phyloP scores from a whole-genome alignment of 2,113 vertebrate species.

The Silurus meridionalis region DNA sequence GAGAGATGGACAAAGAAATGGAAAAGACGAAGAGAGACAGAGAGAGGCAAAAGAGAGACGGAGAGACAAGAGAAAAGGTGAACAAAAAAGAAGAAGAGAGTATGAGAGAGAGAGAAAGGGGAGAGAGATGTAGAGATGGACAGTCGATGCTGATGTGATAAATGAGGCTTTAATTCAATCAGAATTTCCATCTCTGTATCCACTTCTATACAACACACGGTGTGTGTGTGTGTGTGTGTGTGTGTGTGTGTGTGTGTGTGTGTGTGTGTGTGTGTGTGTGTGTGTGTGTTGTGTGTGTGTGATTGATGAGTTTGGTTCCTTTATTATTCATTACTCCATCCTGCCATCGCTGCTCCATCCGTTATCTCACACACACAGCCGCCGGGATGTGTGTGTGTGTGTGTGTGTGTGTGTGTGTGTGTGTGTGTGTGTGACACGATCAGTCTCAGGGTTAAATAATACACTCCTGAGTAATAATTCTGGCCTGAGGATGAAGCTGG shows the following conservation, averaged over 20 bases:
- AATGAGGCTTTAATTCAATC: slow-evolving; percentile 96
- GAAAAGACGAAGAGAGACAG: neutral
- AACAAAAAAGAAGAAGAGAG: neutral
- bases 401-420: slow-evolving; percentile 47
- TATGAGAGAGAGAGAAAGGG: neutral
- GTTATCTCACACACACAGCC: slow-evolving; percentile 2
- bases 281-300: neutral
- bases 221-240: slow-evolving; percentile 52
- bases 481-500: neutral
- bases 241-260: slow-evolving; percentile 9
- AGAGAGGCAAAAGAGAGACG: neutral
- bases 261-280: neutral
- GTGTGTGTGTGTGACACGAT: neutral
- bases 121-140: neutral
- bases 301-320: slow-evolving; percentile 18
- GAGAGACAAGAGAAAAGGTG: neutral
- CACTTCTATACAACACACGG: slow-evolving; percentile 89
- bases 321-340: slow-evolving; percentile 22
- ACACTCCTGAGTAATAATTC: slow-evolving; percentile 12
- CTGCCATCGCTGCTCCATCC: neutral
- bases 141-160: slow-evolving; percentile 76
- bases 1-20: neutral
- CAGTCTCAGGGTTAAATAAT: neutral
- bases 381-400: slow-evolving; percentile 46
- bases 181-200: slow-evolving; percentile 82